Base-by-base conservation (phyloP, 2,113 vertebrate genomes). In the Typhlomys cinereus region DNA sequence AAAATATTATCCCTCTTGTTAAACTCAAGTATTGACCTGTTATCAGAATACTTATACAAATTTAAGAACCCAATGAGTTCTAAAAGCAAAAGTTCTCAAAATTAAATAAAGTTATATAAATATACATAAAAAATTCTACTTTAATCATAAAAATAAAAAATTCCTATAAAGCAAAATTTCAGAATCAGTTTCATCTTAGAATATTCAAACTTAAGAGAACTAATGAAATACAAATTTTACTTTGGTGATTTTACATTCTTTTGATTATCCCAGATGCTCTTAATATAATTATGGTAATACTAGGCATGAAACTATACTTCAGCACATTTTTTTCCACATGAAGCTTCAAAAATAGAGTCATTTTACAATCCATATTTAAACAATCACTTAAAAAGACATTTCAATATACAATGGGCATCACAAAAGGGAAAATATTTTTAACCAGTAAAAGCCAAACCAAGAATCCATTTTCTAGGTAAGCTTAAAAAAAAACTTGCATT, bases 21-120 rank as follows among this genome's bases (percentile, higher is more conserved):
- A 91, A 89, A 85, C 46, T 88, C 25, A n/a, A 73, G 5, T 71
- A 81, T 48, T 57, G 61, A 36, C 44, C 29, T 67, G 67, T 79
- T 78, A 92, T 66, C 61, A 90, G 46, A 50, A 80, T 36, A 9
- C 25, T 73, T 81, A 64, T 78, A 88, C 41, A 90, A 90, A 69
- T 48, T 5, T 64, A 86, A 79, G 39, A 78, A 85, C 66, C 64
- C 82, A 87, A 2, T 50, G 12, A 31, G 57, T n/a, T 85, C 52
- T 59, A 90, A 87, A 95, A 80, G 64, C 13, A 89, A 90, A 95
- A 88, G 31, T 5, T 25, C 21, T 92, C 66, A 78, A 89, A 74
- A 13, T 62, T 62, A 85, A 93, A 93, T 44, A 29, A 83, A 66
- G 14, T 27, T 87, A 67, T 64, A 73, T 88, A 41, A 8, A 57